Percentiles rank a stretch among this genome's conserved stretches.
Conservation (phyloP, 2,113 vertebrate genomes). For the Carassius gibelio region DNA sequence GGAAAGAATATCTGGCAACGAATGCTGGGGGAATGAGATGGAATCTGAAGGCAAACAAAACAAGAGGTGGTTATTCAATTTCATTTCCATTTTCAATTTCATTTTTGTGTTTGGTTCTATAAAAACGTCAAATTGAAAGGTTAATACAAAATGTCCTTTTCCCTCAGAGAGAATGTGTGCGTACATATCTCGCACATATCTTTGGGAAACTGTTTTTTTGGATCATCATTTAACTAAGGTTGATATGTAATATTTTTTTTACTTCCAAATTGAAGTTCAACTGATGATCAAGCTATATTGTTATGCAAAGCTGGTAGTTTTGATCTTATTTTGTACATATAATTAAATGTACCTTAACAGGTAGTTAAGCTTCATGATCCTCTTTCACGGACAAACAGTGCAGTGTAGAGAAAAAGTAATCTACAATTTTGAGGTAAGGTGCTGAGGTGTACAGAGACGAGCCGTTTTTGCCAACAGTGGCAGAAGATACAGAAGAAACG, state of each 20-base stretch:
- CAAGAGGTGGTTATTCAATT: constrained; percentile 77
- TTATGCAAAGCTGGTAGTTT: constrained; percentile 29
- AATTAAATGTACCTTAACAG: constrained; percentile 1
- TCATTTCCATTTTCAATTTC: constrained; percentile 63
- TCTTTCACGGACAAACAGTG: constrained; percentile 20
- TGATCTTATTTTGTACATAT: constrained; percentile 14
- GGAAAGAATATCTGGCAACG: constrained; percentile 34
- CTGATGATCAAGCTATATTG: constrained; percentile 31
- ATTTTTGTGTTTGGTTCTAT: constrained; percentile 28
- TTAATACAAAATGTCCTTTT: constrained; percentile 9
- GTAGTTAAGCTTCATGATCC: not conserved
- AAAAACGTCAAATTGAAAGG: not conserved
- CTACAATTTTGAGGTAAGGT: not conserved
- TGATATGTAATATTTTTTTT: constrained; percentile 34
- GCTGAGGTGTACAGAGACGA: not conserved
- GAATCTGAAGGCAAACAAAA: constrained; percentile 71
- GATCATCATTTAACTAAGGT: not conserved
- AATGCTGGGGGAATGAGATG: constrained; percentile 34
- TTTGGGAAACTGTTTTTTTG: constrained; percentile 10
- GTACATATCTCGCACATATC: constrained; percentile 45
- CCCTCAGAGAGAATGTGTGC: constrained; percentile 41
- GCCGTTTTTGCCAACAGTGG: constrained; percentile 36
- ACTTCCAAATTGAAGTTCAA: not conserved
- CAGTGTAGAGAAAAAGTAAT: constrained; percentile 20
- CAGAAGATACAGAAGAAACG: constrained; percentile 53